These are phyloP conservation scores for Drosophila varians DNA, from an alignment of 1,140 invertebrate species.

Conservation along the genomic window DNA sequence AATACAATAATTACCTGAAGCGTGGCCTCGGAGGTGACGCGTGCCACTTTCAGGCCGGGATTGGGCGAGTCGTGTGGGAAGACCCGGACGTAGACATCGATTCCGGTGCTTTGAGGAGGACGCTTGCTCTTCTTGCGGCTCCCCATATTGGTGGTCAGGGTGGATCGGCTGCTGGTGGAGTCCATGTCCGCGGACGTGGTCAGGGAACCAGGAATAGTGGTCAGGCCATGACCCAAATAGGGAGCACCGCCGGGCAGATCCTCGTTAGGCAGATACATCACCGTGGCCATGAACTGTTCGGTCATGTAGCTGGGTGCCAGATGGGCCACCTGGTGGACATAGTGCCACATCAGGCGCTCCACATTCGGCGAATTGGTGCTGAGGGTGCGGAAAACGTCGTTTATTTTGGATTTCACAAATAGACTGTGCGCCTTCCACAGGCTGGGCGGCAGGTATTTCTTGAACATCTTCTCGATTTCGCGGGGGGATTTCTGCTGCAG, in stretches of 20 bases:
- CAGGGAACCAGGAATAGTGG: slow-evolving; percentile 10
- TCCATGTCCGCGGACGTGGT: slow-evolving; percentile 44
- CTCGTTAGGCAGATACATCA: slow-evolving; percentile 71
- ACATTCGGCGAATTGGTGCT: slow-evolving; percentile 86
- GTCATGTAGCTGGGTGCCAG: slow-evolving; percentile 92
- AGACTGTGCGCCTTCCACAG: slow-evolving; percentile 89
- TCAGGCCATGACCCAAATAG: slow-evolving; percentile 8
- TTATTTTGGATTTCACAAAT: slow-evolving; percentile 90
- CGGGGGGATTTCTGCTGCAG: slow-evolving; percentile 87
- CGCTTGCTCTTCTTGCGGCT: slow-evolving; percentile 21
- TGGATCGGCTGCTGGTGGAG: slow-evolving; percentile 46
- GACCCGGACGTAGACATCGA: slow-evolving; percentile 86
- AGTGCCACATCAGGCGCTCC: slow-evolving; percentile 89
- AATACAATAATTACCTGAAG: slow-evolving; percentile 45
- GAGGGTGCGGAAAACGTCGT: slow-evolving; percentile 87
- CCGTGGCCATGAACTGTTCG: slow-evolving; percentile 90
- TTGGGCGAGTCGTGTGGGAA: slow-evolving; percentile 88
- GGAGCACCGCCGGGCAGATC: slow-evolving; percentile 18
- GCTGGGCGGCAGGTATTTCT: slow-evolving; percentile 91
- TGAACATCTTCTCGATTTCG: slow-evolving; percentile 89
- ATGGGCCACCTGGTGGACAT: slow-evolving; percentile 90
- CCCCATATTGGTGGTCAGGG: slow-evolving; percentile 6
- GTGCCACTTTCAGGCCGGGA: slow-evolving; percentile 87
- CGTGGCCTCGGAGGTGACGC: slow-evolving; percentile 64
- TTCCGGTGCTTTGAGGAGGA: slow-evolving; percentile 13